These are phyloP conservation scores for Mantis religiosa DNA, from an alignment of 2,888 invertebrate genomes.

Conservation along the genomic window DNA sequence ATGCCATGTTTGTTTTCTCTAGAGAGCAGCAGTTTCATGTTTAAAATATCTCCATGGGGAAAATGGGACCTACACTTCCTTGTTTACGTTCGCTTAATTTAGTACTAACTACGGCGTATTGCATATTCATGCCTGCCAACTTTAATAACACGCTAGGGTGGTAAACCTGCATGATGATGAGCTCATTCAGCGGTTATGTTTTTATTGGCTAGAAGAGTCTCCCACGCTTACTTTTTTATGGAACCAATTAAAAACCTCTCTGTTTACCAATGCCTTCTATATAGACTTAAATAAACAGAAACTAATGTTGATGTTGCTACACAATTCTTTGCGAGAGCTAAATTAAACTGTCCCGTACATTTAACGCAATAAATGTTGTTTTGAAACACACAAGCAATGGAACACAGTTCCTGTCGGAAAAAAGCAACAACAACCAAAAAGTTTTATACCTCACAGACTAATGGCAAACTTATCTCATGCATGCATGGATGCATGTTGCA, in stretches of 20 bases:
- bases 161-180: background rate
- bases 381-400: too few relatives aligned
- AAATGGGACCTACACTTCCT: background rate
- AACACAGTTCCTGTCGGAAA: too few relatives aligned
- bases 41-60: background rate
- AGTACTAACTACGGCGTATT: background rate
- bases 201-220: background rate
- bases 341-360: too few relatives aligned
- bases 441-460: too few relatives aligned
- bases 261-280: too few relatives aligned
- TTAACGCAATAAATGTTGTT: too few relatives aligned
- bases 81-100: background rate
- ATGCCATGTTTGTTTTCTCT: background rate
- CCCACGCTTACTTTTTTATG: background rate
- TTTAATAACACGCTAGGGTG: background rate
- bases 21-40: background rate
- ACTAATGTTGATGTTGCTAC: too few relatives aligned
- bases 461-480: too few relatives aligned
- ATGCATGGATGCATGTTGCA: too few relatives aligned
- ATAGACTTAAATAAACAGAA: too few relatives aligned
- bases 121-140: background rate
- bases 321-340: too few relatives aligned
- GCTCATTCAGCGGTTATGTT: background rate
- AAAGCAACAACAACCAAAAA: too few relatives aligned
- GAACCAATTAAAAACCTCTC: background rate